A percentile compares a stretch with the other conserved stretches of the same genome.
phyloP scores from a whole-genome alignment of 1,140 invertebrate genomes.

The Pogonomyrmex californicus region DNA sequence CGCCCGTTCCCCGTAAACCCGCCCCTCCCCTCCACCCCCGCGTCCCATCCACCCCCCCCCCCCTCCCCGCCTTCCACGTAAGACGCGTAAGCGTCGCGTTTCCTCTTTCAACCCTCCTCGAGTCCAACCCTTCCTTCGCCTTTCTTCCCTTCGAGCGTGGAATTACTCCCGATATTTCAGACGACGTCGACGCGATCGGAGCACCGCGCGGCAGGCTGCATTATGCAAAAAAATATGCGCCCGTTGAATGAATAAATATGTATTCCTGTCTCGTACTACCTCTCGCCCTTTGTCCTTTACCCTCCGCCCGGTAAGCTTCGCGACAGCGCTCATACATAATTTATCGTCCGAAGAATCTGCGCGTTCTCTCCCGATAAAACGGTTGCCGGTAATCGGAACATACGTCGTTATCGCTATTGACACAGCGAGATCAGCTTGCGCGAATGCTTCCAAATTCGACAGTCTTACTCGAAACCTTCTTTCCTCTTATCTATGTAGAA shows the following conservation, averaged over 20 bases:
- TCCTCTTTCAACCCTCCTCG: not conserved
- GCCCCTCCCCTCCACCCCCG: too few species aligned
- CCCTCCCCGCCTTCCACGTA: not conserved
- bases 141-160: not conserved
- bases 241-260: slow-evolving; percentile 78
- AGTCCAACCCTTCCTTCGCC: not conserved
- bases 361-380: slow-evolving; percentile 63
- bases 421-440: slow-evolving; percentile 44
- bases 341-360: slow-evolving; percentile 71
- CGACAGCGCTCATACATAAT: slow-evolving; percentile 76
- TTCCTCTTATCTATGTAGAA: not conserved
- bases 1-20: slow-evolving; percentile 20
- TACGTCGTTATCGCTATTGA: slow-evolving; percentile 67
- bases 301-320: slow-evolving; percentile 46
- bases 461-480: not conserved
- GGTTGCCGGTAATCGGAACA: slow-evolving; percentile 69
- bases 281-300: slow-evolving; percentile 57
- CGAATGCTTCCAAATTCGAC: slow-evolving; percentile 62
- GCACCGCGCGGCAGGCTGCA: slow-evolving; percentile 65
- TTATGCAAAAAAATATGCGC: slow-evolving; percentile 79
- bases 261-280: slow-evolving; percentile 70
- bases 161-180: slow-evolving; percentile 47
- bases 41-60: too few species aligned
- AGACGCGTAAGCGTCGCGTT: not conserved
- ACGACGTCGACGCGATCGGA: slow-evolving; percentile 33